Percentiles rank a stretch among this genome's conserved stretches.
Evolutionary conservation across 2,888 invertebrate species (phyloP).

Genomic region (Microplitis deprimator): DNA sequence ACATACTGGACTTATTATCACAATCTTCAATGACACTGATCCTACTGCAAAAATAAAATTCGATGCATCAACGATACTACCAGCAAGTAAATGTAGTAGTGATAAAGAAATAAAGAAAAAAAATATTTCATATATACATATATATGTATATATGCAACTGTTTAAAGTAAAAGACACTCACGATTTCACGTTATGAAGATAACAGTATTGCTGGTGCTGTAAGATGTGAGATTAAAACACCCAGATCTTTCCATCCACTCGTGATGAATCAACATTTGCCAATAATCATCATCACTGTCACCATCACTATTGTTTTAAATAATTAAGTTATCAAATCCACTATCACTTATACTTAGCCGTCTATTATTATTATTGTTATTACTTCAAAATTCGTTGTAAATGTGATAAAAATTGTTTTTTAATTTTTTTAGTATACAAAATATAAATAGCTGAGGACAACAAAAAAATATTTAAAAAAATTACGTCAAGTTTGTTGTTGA

Average conservation of each 20-base stretch:
- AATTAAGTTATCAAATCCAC: neutral
- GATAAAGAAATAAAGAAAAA: neutral
- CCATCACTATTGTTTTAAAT: neutral
- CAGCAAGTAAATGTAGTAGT: neutral
- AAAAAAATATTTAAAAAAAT: neutral
- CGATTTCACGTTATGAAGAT: constrained; percentile 24
- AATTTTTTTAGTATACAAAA: no score
- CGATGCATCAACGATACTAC: neutral
- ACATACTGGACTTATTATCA: neutral
- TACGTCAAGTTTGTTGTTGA: neutral
- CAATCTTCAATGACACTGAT: constrained; percentile 1
- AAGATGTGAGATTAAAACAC: constrained; percentile 16
- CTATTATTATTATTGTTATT: neutral
- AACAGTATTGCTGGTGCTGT: constrained; percentile 14
- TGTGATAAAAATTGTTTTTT: neutral
- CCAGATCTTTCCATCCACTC: constrained; percentile 11
- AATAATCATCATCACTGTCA: neutral
- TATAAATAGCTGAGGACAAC: no score
- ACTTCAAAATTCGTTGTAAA: neutral
- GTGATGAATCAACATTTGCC: neutral
- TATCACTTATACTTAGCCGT: neutral
- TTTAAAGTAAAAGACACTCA: constrained; percentile 16
- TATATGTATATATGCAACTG: constrained; percentile 1
- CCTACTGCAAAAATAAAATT: neutral
- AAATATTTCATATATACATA: neutral